phyloP scores from a whole-genome alignment of 1,140 invertebrate genomes.

The Panagrolaimus sp. region DNA sequence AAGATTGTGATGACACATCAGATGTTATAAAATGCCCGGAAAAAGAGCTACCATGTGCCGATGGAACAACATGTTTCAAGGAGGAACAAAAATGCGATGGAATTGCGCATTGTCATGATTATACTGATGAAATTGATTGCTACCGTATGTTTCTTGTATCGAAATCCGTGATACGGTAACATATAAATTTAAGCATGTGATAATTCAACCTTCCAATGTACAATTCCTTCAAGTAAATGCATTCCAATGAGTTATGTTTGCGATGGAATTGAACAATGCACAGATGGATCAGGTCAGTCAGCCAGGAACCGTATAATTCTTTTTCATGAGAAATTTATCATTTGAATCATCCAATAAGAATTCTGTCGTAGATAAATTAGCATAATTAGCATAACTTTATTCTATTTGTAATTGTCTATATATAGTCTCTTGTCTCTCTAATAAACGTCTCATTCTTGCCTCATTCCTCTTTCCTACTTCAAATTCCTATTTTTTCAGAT shows the following conservation, averaged over 20 bases:
- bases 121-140: slow-evolving; percentile 1
- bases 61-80: neutral
- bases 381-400: too few species aligned
- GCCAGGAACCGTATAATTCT: too few species aligned
- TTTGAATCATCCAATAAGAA: too few species aligned
- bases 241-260: slow-evolving; percentile 17
- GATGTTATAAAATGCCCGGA: neutral
- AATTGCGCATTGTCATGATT: neutral
- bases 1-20: neutral
- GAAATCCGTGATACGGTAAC: too few species aligned
- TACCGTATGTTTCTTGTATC: neutral
- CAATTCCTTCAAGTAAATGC: slow-evolving; percentile 6
- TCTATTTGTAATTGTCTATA: too few species aligned
- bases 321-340: too few species aligned
- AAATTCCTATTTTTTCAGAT: too few species aligned
- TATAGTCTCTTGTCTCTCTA: too few species aligned
- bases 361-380: too few species aligned
- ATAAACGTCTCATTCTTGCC: slow-evolving; percentile 65
- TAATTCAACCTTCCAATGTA: slow-evolving; percentile 14
- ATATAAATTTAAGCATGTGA: neutral
- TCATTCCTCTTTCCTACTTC: too few species aligned
- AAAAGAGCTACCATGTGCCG: neutral
- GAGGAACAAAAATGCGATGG: neutral
- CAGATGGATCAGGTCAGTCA: slow-evolving; percentile 72
- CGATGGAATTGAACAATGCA: slow-evolving; percentile 1